A percentile compares a stretch with the other conserved stretches of the same genome.
Conservation (phyloP, 2,797 vertebrate species). For the Pempheris klunzingeri region DNA sequence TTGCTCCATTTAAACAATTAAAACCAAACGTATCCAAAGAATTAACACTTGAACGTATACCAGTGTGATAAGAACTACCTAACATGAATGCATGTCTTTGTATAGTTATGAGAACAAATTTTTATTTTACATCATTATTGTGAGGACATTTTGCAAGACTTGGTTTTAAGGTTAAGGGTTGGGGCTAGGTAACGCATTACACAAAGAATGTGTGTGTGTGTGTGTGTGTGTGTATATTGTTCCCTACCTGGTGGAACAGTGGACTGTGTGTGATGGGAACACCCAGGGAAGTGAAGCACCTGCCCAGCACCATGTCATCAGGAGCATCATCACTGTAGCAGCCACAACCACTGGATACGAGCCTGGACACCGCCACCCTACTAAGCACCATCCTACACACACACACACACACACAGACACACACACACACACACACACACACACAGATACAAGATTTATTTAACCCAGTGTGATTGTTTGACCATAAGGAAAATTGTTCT, state of each 20-base stretch:
- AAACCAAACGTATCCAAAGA: too few relatives aligned
- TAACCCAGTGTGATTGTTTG: background rate
- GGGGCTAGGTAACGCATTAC: too few relatives aligned
- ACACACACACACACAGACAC: slow-evolving; percentile 19
- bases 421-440: background rate
- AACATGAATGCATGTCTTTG: too few relatives aligned
- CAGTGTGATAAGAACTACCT: too few relatives aligned
- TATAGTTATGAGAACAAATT: too few relatives aligned
- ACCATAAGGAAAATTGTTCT: background rate
- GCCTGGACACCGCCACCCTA: slow-evolving; percentile 85
- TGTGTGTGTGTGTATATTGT: slow-evolving; percentile 1
- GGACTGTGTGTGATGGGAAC: slow-evolving; percentile 92
- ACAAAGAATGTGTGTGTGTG: too few relatives aligned
- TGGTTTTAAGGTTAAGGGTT: too few relatives aligned
- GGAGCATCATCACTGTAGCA: slow-evolving; percentile 93
- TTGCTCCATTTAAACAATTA: too few relatives aligned
- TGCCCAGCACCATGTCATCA: slow-evolving; percentile 96
- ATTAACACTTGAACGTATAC: too few relatives aligned
- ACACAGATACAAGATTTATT: background rate
- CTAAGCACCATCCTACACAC: slow-evolving; percentile 93
- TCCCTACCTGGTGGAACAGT: slow-evolving; percentile 93
- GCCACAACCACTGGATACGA: slow-evolving; percentile 88
- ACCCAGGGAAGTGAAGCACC: slow-evolving; percentile 90
- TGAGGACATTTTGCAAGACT: too few relatives aligned
- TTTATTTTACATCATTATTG: too few relatives aligned